phyloP scores from a whole-genome alignment of 2,888 invertebrate genomes.

The Unio pictorum region DNA sequence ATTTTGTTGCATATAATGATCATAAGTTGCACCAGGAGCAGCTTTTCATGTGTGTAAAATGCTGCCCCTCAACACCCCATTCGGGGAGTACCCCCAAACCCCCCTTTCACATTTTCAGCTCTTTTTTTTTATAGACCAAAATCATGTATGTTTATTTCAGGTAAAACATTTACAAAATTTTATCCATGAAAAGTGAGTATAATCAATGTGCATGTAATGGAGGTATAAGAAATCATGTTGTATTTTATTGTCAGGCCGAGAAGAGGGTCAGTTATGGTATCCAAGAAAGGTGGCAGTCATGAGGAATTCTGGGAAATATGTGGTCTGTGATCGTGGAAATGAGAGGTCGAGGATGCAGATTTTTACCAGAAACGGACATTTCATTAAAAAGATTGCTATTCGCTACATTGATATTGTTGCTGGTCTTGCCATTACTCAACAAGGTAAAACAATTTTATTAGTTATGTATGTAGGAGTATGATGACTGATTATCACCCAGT shows the following conservation, averaged over 20 bases:
- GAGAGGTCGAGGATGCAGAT: slow-evolving; percentile 98
- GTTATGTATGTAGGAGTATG: neutral
- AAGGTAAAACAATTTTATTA: slow-evolving; percentile 75
- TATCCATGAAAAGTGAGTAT: too few species aligned
- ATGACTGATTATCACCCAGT: neutral
- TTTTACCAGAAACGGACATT: slow-evolving; percentile 95
- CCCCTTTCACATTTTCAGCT: too few species aligned
- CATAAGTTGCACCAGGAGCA: too few species aligned
- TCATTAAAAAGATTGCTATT: slow-evolving; percentile 91
- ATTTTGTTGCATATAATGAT: too few species aligned
- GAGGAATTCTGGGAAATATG: slow-evolving; percentile 73
- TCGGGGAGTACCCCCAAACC: too few species aligned
- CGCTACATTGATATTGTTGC: slow-evolving; percentile 80
- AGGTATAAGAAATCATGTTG: too few species aligned
- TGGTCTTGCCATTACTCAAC: slow-evolving; percentile 91
- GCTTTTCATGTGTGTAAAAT: too few species aligned
- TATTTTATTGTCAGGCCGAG: slow-evolving; percentile 71
- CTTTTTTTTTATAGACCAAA: too few species aligned
- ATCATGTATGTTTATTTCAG: too few species aligned
- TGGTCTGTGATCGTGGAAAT: slow-evolving; percentile 97
- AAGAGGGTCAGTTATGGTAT: slow-evolving; percentile 97
- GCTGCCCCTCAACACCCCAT: too few species aligned
- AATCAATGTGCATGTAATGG: too few species aligned
- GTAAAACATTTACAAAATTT: too few species aligned
- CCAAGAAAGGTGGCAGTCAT: slow-evolving; percentile 90